These are phyloP conservation scores for Pseudochromis fuscus DNA, from an alignment of 2,797 vertebrate species.

Conservation along the genomic window DNA sequence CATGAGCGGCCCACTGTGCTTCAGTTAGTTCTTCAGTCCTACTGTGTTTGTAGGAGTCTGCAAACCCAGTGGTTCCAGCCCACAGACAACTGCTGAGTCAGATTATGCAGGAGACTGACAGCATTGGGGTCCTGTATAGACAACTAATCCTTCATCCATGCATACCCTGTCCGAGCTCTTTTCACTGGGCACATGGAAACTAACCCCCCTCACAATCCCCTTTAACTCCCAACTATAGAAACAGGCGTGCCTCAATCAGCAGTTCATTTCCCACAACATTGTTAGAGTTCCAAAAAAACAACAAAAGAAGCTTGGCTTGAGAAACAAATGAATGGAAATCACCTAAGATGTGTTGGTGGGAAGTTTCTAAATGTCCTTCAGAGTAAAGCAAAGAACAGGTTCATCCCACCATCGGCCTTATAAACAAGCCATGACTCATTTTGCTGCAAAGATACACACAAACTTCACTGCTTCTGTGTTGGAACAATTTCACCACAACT, in stretches of 20 bases:
- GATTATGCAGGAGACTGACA: constrained; percentile 59
- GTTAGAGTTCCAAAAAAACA: constrained; percentile 17
- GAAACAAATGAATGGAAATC: constrained; percentile 31
- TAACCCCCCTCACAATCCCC: constrained; percentile 66
- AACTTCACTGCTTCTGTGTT: constrained; percentile 33
- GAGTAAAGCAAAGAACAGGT: background rate
- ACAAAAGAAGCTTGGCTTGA: background rate
- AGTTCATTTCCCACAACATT: constrained; percentile 4
- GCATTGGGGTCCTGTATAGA: constrained; percentile 67
- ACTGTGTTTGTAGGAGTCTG: constrained; percentile 32
- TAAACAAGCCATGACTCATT: constrained; percentile 21
- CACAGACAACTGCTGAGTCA: constrained; percentile 75
- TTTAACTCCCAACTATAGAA: constrained; percentile 45
- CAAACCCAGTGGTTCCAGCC: constrained; percentile 56
- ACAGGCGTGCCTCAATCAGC: constrained; percentile 50
- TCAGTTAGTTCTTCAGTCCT: constrained; percentile 30
- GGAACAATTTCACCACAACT: constrained; percentile 25
- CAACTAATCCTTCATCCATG: constrained; percentile 75
- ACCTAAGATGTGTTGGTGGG: constrained; percentile 19
- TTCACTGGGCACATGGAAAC: constrained; percentile 60
- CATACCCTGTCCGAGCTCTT: constrained; percentile 47
- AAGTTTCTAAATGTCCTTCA: constrained; percentile 21
- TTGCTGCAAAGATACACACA: constrained; percentile 25
- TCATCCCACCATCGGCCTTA: background rate
- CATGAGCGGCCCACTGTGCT: constrained; percentile 24